Percentiles rank a stretch among this genome's conserved stretches.
Evolutionary conservation across 2,888 invertebrate species (phyloP).

Genomic region (Conchocele bisecta): DNA sequence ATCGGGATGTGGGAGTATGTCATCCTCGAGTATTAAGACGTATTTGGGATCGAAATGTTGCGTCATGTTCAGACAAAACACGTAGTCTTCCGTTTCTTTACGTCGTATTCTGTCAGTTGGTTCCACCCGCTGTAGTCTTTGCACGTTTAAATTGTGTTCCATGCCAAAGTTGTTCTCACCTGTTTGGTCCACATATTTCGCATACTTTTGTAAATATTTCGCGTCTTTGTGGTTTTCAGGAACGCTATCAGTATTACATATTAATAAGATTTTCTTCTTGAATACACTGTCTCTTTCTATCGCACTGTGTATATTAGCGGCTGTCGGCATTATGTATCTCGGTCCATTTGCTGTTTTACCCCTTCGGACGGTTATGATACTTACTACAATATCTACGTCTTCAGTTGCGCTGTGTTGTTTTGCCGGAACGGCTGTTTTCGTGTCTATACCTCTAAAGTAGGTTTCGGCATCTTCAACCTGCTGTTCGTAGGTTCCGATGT

Average conservation of each 20-base stretch:
- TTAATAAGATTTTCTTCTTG: background rate
- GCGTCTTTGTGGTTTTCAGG: slow-evolving; percentile 14
- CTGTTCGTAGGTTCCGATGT: too few relatives aligned
- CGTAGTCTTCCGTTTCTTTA: slow-evolving; percentile 13
- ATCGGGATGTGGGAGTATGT: slow-evolving; percentile 2
- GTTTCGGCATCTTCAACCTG: too few relatives aligned
- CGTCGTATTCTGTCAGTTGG: background rate
- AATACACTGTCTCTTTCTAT: background rate
- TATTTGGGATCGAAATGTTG: background rate
- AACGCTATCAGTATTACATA: slow-evolving; percentile 8
- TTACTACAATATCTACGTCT: slow-evolving; percentile 8
- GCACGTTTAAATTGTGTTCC: background rate
- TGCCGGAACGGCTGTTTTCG: too few relatives aligned
- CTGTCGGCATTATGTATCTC: slow-evolving; percentile 13
- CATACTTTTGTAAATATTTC: background rate
- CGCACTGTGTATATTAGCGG: background rate
- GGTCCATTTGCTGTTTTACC: background rate
- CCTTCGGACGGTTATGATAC: slow-evolving; percentile 15
- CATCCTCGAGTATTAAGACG: slow-evolving; percentile 13
- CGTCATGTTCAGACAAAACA: slow-evolving; percentile 7
- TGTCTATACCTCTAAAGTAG: too few relatives aligned
- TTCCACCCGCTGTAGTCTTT: background rate
- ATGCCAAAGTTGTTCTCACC: background rate
- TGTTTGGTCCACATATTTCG: background rate
- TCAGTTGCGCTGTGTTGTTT: too few relatives aligned